These are phyloP conservation scores for Ibycter americanus DNA, from an alignment of 2,797 vertebrate genomes.

Conservation along the genomic window DNA sequence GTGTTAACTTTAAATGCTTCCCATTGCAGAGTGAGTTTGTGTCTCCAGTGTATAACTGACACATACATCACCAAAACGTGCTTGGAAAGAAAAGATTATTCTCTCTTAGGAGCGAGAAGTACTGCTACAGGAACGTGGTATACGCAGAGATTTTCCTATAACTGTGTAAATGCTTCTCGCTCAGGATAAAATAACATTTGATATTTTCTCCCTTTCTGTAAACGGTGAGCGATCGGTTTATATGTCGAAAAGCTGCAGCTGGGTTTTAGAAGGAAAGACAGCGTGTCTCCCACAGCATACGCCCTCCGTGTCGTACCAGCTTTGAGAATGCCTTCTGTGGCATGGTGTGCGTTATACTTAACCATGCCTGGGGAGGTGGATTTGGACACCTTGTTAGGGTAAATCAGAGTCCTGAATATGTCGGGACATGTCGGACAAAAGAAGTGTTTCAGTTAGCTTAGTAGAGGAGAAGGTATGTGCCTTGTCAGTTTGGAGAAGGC, in stretches of 20 bases:
- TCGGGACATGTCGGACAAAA: neutral
- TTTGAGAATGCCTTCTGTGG: neutral
- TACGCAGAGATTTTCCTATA: neutral
- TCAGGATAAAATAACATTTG: neutral
- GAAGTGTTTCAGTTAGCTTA: neutral
- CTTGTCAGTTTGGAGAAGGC: neutral
- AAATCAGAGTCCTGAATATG: neutral
- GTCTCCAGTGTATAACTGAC: neutral
- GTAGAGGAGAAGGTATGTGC: neutral
- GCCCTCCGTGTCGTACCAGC: rapidly evolving
- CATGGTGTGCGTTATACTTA: neutral
- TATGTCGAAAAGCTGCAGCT: rapidly evolving
- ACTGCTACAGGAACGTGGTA: neutral
- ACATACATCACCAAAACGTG: neutral
- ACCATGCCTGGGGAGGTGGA: rapidly evolving
- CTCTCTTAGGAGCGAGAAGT: neutral
- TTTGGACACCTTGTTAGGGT: neutral
- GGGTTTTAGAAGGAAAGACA: neutral
- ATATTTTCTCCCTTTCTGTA: neutral
- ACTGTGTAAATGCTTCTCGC: neutral
- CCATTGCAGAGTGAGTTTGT: neutral
- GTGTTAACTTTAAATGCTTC: neutral
- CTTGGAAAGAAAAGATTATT: neutral
- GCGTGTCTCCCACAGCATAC: rapidly evolving
- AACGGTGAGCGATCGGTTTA: neutral